Evolutionary conservation across 1,140 invertebrate genomes (phyloP).

Genomic region (Campoletis sonorensis): DNA sequence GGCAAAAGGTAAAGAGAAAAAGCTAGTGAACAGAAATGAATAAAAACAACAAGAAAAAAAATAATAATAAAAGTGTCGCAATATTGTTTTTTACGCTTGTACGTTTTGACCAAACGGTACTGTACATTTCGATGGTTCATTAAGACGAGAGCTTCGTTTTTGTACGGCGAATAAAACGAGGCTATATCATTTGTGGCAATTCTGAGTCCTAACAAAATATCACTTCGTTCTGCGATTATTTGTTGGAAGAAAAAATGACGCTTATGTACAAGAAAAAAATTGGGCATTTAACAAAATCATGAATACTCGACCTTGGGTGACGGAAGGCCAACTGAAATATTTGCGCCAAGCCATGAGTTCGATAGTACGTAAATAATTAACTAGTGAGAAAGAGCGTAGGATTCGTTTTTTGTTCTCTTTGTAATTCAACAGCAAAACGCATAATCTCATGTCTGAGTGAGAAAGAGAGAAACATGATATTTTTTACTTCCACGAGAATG

Average conservation of each 20-base stretch:
- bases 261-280: neutral
- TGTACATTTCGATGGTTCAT: slow-evolving; percentile 39
- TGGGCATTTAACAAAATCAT: neutral
- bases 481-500: slow-evolving; percentile 14
- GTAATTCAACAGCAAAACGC: neutral
- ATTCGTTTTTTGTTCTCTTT: neutral
- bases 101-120: neutral
- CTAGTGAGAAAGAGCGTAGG: neutral
- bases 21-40: neutral
- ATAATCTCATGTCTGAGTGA: slow-evolving; percentile 14
- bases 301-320: neutral
- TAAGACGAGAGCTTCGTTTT: neutral
- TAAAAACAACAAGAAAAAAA: slow-evolving; percentile 36
- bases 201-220: slow-evolving; percentile 10
- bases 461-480: slow-evolving; percentile 17
- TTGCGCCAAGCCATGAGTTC: too few relatives aligned
- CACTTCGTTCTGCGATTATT: neutral
- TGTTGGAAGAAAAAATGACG: neutral
- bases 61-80: neutral
- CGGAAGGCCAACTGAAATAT: neutral
- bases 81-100: slow-evolving; percentile 14
- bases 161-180: slow-evolving; percentile 3
- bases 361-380: slow-evolving; percentile 11
- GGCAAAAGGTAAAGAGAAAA: neutral
- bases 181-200: slow-evolving; percentile 16